Percentiles rank a stretch among this genome's conserved stretches.
These are phyloP conservation scores for Seladonia tumulorum DNA, from an alignment of 2,888 invertebrate species.

Conservation along the genomic window DNA sequence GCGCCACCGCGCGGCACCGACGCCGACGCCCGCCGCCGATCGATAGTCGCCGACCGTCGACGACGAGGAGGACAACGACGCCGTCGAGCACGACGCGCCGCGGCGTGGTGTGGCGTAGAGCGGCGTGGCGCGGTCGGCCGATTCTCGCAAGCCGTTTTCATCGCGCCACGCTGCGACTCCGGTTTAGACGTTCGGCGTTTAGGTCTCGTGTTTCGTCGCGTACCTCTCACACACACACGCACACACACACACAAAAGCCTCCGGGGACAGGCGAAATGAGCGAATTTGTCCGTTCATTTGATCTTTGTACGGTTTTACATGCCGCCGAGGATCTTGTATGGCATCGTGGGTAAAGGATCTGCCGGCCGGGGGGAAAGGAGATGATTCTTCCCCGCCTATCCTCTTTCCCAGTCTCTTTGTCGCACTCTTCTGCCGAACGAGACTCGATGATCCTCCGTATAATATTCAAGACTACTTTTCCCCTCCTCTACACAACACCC, in stretches of 20 bases:
- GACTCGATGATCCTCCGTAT: neutral
- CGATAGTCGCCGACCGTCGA: conserved; percentile 78
- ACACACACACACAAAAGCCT: neutral
- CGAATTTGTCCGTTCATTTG: conserved; percentile 19
- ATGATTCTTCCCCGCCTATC: neutral
- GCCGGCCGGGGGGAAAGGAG: neutral
- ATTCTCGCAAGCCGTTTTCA: neutral
- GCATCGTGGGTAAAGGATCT: neutral
- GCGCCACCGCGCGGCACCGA: conserved; percentile 82
- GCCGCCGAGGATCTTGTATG: conserved; percentile 1
- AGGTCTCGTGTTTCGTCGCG: conserved; percentile 25
- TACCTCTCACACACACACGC: neutral
- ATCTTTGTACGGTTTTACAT: conserved; percentile 15
- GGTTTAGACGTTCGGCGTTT: conserved; percentile 23
- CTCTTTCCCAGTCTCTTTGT: neutral
- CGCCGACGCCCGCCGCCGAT: conserved; percentile 81
- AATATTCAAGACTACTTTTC: neutral
- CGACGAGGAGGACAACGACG: conserved; percentile 64
- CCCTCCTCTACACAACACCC: neutral
- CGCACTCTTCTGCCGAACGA: neutral
- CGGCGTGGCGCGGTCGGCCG: neutral
- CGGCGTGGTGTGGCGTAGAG: neutral
- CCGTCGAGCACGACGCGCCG: conserved; percentile 33
- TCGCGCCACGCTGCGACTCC: neutral
- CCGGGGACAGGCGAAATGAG: neutral